Conservation (phyloP, 2,797 vertebrate species). For the Sebastolobus alascanus region DNA sequence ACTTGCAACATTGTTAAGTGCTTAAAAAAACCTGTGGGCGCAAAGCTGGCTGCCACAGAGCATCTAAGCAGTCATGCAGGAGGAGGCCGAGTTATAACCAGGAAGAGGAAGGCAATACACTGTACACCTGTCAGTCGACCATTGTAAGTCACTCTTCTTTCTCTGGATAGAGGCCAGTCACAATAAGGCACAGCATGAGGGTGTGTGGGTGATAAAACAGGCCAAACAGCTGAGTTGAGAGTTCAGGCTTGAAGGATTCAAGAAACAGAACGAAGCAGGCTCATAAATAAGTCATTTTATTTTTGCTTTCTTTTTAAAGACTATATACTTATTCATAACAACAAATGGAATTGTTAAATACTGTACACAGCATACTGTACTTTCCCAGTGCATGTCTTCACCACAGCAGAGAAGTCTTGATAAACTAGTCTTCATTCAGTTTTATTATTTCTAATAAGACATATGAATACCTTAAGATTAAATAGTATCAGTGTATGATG, state of each 20-base stretch:
- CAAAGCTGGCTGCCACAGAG: conserved; percentile 36
- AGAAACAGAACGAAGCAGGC: conserved; percentile 64
- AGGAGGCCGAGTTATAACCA: conserved; percentile 59
- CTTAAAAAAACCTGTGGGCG: conserved; percentile 52
- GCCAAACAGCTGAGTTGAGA: conserved; percentile 82
- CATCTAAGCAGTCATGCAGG: conserved; percentile 47
- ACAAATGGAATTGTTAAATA: conserved; percentile 94
- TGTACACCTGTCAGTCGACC: conserved; percentile 70
- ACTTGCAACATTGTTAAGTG: conserved; percentile 48
- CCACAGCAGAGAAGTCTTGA: conserved; percentile 85
- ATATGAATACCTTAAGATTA: conserved; percentile 90
- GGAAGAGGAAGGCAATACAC: conserved; percentile 73
- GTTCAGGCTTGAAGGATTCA: conserved; percentile 66
- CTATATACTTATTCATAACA: conserved; percentile 90
- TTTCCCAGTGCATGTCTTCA: conserved; percentile 95
- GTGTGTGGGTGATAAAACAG: conserved; percentile 86
- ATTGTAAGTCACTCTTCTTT: conserved; percentile 76
- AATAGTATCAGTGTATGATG: conserved; percentile 93
- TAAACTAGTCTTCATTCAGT: conserved; percentile 95
- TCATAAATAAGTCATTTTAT: conserved; percentile 98
- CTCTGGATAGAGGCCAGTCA: conserved; percentile 84
- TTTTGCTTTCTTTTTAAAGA: conserved; percentile 87
- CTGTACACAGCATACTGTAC: conserved; percentile 94
- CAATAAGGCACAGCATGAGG: conserved; percentile 81
- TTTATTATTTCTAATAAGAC: conserved; percentile 87